Evolutionary conservation across 1,140 invertebrate genomes (phyloP).

Genomic region (Lamellibrachia luymesi): DNA sequence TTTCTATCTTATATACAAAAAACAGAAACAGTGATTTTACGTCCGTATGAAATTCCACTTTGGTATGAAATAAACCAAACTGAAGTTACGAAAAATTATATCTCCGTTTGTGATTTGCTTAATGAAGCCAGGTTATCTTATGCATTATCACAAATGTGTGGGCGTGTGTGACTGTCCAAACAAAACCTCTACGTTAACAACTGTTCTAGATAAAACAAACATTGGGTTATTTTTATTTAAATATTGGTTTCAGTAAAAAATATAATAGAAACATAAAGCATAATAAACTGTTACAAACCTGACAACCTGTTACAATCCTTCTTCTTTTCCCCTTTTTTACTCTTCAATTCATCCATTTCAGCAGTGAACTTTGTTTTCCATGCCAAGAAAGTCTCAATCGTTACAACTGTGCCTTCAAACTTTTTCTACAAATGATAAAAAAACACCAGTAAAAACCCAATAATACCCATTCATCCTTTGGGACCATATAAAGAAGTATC

Average conservation of each 20-base stretch:
- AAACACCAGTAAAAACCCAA: background rate
- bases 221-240: background rate
- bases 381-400: slow-evolving; percentile 90
- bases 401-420: slow-evolving; percentile 92
- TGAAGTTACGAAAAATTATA: too few relatives aligned
- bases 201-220: background rate
- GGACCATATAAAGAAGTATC: too few relatives aligned
- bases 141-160: too few relatives aligned
- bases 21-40: too few relatives aligned
- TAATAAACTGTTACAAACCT: background rate
- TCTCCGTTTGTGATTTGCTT: too few relatives aligned
- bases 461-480: too few relatives aligned
- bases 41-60: too few relatives aligned
- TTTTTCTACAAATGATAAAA: slow-evolving; percentile 68
- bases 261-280: background rate
- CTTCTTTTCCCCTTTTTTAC: slow-evolving; percentile 26
- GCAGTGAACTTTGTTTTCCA: slow-evolving; percentile 94
- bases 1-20: too few relatives aligned
- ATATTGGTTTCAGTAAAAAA: background rate
- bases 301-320: background rate
- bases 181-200: background rate
- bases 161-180: background rate
- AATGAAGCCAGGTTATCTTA: too few relatives aligned
- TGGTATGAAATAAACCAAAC: too few relatives aligned
- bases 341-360: slow-evolving; percentile 76